Evolutionary conservation across 2,797 vertebrate genomes (phyloP), one percentile per base, ranked within the genome.

Genomic region (Lepidocolaptes lacrymiger): DNA sequence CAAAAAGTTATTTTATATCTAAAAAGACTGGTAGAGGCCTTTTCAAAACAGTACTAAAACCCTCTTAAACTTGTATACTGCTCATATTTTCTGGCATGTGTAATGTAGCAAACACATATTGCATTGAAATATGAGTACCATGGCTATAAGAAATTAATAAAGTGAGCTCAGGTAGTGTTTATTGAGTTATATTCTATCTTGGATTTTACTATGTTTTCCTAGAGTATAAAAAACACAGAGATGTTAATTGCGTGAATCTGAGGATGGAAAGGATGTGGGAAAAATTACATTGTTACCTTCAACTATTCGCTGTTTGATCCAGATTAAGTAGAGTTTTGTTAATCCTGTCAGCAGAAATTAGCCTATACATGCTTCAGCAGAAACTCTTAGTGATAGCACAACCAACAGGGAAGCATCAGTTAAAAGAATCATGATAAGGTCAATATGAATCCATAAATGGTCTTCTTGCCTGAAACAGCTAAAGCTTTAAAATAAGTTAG

Each of bases 311-410:
- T 62, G 18, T 32, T 9, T 72, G 30, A 55, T 87, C 36, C 49
- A 90, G 34, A 63, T n/a, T 83, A 87, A 82, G 63, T 28, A 59
- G n/a, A 85, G 32, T 58, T 91, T 88, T 86, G 22, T 85, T 93
- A 85, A 71, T 90, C n/a, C n/a, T 95, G 52, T 76, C 64, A 77
- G 16, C 36, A 88, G 56, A 94, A 69, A 94, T 88, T 37, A 90
- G 23, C 51, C 44, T 67, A 14, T 86, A 63, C 23, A 49, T 27
- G 28, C 34, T 76, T 90, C 59, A 79, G 43, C n/a, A 94, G 51
- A 83, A 94, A 79, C 67, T 92, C 26, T 36, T 56, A 46, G 28
- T 39, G 21, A 36, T 73, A 73, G 23, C 51, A 69, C 22, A 92
- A 79, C 43, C 30, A 75, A 58, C 11, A 93, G 76, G 55, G 44